These are phyloP conservation scores for Cephus pulcher DNA, from an alignment of 2,888 invertebrate genomes.

Conservation along the genomic window DNA sequence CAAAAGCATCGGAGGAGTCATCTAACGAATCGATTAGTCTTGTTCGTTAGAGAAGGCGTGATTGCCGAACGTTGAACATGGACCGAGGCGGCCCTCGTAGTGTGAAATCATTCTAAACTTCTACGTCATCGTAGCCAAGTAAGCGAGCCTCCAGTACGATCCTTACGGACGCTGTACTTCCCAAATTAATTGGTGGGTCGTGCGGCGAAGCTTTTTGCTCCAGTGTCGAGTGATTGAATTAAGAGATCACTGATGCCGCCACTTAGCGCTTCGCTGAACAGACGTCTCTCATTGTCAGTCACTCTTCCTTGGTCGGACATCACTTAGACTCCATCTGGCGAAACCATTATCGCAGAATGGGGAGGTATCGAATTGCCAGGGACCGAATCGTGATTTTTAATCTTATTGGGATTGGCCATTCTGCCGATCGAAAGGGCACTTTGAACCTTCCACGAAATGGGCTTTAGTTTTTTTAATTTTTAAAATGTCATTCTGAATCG, in stretches of 20 bases:
- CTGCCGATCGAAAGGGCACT: neutral
- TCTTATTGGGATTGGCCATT: neutral
- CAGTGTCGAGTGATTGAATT: slow-evolving; percentile 15
- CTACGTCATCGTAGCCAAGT: neutral
- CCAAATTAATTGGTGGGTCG: slow-evolving; percentile 19
- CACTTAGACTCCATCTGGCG: slow-evolving; percentile 2
- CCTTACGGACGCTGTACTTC: slow-evolving; percentile 12
- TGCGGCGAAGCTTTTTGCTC: slow-evolving; percentile 14
- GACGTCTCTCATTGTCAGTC: slow-evolving; percentile 13
- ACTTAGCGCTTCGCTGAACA: slow-evolving; percentile 16
- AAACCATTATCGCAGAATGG: slow-evolving; percentile 2
- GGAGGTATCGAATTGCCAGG: neutral
- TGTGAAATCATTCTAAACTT: neutral
- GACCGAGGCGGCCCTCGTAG: neutral
- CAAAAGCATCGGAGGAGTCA: neutral
- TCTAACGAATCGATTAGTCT: slow-evolving; percentile 5
- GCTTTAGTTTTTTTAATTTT: neutral
- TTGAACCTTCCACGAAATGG: neutral
- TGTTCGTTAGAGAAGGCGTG: slow-evolving; percentile 11
- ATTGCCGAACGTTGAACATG: neutral
- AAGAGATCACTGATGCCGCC: slow-evolving; percentile 19
- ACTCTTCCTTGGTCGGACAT: slow-evolving; percentile 3
- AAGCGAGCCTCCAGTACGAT: neutral
- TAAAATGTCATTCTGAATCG: neutral
- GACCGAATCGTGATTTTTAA: neutral